Conservation (phyloP, 2,113 vertebrate species). For the Tamias sibiricus region DNA sequence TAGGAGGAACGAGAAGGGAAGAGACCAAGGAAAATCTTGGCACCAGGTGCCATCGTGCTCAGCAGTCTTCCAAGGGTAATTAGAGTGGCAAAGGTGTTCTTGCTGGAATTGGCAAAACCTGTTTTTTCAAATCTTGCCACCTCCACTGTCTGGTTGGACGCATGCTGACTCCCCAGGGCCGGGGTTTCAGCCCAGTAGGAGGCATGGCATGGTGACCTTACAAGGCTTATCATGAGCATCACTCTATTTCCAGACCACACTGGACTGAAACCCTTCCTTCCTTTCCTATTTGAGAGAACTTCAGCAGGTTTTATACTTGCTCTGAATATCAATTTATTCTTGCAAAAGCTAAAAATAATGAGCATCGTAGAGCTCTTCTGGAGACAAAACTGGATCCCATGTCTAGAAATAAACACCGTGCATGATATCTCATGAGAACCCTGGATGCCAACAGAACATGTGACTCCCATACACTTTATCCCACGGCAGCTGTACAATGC, state of each 20-base stretch:
- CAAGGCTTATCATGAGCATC: neutral
- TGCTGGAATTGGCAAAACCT: neutral
- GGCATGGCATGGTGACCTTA: too few species aligned
- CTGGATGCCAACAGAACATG: neutral
- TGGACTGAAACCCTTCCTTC: neutral
- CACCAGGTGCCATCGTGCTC: too few species aligned
- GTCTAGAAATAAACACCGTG: neutral
- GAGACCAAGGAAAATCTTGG: too few species aligned
- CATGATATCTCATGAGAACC: neutral
- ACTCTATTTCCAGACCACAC: neutral
- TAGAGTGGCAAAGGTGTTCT: neutral
- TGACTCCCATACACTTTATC: neutral
- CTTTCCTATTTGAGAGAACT: neutral
- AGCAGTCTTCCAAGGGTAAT: neutral
- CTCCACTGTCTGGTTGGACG: neutral
- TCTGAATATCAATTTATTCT: neutral
- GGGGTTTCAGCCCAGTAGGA: neutral
- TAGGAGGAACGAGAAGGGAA: neutral
- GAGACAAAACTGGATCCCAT: neutral
- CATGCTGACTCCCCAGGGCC: fast-evolving
- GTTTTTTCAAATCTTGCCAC: neutral
- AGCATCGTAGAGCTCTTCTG: neutral
- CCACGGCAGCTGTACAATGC: neutral
- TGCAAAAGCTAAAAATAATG: neutral
- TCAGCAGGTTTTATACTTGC: neutral